phyloP scores from a whole-genome alignment of 2,888 invertebrate genomes.

The Catocala nupta region DNA sequence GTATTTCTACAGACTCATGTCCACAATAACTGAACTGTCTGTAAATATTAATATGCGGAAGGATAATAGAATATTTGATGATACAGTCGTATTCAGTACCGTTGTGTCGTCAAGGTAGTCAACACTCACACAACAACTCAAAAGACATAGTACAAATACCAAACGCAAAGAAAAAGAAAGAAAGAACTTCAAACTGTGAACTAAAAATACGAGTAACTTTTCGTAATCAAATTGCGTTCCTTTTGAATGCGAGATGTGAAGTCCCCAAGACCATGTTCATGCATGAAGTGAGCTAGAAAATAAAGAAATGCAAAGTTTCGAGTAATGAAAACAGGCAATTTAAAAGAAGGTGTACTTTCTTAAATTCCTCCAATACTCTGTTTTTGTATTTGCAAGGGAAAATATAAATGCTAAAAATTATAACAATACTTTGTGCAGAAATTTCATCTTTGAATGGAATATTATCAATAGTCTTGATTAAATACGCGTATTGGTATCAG shows the following conservation, averaged over 20 bases:
- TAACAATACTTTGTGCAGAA: no score
- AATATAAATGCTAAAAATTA: no score
- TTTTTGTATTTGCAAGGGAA: neutral
- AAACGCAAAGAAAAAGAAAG: conserved; percentile 15
- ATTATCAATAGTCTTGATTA: no score
- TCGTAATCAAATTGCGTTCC: conserved; percentile 40
- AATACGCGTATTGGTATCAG: no score
- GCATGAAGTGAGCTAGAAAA: conserved; percentile 19
- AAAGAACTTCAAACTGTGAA: conserved; percentile 21
- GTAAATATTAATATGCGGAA: no score
- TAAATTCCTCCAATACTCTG: neutral
- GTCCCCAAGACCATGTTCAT: conserved; percentile 5
- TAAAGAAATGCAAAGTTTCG: conserved; percentile 11
- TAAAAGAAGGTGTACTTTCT: neutral
- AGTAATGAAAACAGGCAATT: conserved; percentile 9
- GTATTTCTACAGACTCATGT: no score
- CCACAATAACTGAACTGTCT: no score
- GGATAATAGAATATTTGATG: no score
- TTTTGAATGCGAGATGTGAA: conserved; percentile 30
- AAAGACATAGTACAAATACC: neutral
- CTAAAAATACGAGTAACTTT: conserved; percentile 45
- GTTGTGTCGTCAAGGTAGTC: no score
- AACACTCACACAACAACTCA: no score
- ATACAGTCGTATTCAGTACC: no score
- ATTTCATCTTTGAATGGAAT: no score